A percentile compares a stretch with the other conserved stretches of the same genome.
phyloP scores from a whole-genome alignment of 2,113 vertebrate species.

The Oryzias javanicus region DNA sequence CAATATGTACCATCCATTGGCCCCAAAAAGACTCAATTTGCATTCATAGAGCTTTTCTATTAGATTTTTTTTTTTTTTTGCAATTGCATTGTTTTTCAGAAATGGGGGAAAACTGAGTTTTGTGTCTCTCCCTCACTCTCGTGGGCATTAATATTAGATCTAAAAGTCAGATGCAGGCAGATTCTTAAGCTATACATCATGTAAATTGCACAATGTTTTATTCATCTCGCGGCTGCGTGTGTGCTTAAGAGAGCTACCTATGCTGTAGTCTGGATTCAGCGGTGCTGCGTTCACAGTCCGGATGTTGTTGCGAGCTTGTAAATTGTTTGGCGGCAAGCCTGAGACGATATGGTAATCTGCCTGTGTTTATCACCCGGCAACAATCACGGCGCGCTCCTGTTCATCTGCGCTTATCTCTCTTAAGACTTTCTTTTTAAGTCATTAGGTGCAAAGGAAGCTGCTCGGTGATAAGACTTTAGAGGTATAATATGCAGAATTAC shows the following conservation, averaged over 20 bases:
- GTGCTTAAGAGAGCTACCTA: constrained; percentile 52
- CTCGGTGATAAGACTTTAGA: constrained; percentile 62
- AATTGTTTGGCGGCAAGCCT: constrained; percentile 63
- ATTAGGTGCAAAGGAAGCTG: constrained; percentile 60
- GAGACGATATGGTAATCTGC: constrained; percentile 66
- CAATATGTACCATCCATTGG: constrained; percentile 42
- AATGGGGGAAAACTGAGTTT: constrained; percentile 48
- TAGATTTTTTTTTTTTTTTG: constrained; percentile 63
- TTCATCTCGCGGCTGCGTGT: constrained; percentile 56
- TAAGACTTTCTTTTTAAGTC: constrained; percentile 67
- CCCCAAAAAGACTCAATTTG: constrained; percentile 68
- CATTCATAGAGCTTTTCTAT: constrained; percentile 79
- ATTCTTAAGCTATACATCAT: constrained; percentile 73
- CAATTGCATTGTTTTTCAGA: constrained; percentile 65
- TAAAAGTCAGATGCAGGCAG: constrained; percentile 62
- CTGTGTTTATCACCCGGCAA: constrained; percentile 65
- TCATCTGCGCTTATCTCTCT: constrained; percentile 59
- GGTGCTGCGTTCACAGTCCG: constrained; percentile 22
- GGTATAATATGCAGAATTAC: constrained; percentile 59
- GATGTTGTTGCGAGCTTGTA: constrained; percentile 62
- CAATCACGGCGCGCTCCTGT: constrained; percentile 61
- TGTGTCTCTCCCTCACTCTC: constrained; percentile 37
- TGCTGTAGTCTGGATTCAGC: constrained; percentile 50
- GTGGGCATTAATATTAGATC: constrained; percentile 66
- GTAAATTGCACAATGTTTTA: constrained; percentile 78